Evolutionary conservation across 1,140 invertebrate genomes (phyloP).

Genomic region (Ladona fulva): DNA sequence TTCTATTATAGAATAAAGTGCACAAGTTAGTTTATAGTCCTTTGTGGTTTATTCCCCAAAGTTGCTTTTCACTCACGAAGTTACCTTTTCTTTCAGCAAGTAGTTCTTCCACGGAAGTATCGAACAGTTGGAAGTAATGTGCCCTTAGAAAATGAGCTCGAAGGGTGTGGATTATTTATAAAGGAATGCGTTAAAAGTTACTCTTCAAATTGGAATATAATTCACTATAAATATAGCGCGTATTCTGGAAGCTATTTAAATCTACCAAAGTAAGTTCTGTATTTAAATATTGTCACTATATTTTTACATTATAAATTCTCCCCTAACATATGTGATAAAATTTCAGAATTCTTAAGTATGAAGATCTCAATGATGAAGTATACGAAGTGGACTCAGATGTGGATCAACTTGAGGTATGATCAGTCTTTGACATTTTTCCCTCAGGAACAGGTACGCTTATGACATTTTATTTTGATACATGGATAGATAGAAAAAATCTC

Average conservation of each 20-base stretch:
- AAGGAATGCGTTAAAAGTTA: slow-evolving; percentile 81
- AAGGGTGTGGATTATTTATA: slow-evolving; percentile 61
- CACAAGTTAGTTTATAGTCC: no score
- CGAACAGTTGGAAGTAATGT: slow-evolving; percentile 49
- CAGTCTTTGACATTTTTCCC: no score
- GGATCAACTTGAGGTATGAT: slow-evolving; percentile 64
- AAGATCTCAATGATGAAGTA: slow-evolving; percentile 66
- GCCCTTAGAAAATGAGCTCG: slow-evolving; percentile 34
- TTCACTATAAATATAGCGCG: slow-evolving; percentile 78
- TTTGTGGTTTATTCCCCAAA: no score
- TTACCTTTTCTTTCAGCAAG: slow-evolving; percentile 54
- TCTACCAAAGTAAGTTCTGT: slow-evolving; percentile 59
- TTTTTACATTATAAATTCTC: slow-evolving; percentile 30
- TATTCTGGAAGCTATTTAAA: slow-evolving; percentile 78
- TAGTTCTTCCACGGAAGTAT: slow-evolving; percentile 63
- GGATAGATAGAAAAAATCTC: no score
- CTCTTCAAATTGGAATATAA: slow-evolving; percentile 73
- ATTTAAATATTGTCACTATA: slow-evolving; percentile 16
- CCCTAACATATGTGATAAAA: slow-evolving; percentile 13
- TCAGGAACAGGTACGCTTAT: no score
- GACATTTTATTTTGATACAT: no score
- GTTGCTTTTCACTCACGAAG: no score
- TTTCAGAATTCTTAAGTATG: slow-evolving; percentile 47
- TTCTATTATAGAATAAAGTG: no score
- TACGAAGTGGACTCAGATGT: slow-evolving; percentile 80